These are phyloP conservation scores for Ictidomys tridecemlineatus DNA, from an alignment of 2,113 vertebrate species.

Conservation along the genomic window DNA sequence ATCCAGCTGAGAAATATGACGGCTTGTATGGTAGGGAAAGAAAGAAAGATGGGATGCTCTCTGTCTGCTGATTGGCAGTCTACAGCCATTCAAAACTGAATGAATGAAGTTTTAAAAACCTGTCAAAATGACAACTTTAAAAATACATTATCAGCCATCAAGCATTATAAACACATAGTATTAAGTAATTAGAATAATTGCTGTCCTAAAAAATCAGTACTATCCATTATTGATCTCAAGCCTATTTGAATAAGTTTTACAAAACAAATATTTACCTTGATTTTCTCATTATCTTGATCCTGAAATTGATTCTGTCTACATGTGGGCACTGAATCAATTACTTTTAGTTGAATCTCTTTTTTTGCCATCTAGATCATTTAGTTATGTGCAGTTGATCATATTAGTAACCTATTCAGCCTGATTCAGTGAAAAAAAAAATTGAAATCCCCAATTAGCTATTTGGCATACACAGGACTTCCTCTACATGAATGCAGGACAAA, in stretches of 20 bases:
- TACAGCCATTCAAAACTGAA: not conserved
- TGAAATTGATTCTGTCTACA: slow-evolving; percentile 59
- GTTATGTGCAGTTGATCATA: not conserved
- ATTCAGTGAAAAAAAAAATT: slow-evolving; percentile 28
- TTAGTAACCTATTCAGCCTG: not conserved
- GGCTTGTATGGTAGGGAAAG: not conserved
- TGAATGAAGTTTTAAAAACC: not conserved
- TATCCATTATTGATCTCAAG: slow-evolving; percentile 3
- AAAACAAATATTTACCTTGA: slow-evolving; percentile 8
- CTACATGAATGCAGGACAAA: not conserved
- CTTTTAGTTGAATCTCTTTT: slow-evolving; percentile 6
- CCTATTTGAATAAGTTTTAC: slow-evolving; percentile 32
- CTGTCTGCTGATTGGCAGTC: not conserved
- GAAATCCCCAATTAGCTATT: slow-evolving; percentile 41
- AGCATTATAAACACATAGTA: not conserved
- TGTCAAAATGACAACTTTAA: not conserved
- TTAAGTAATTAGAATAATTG: slow-evolving; percentile 6
- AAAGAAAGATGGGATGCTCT: not conserved
- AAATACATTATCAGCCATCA: not conserved
- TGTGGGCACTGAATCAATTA: slow-evolving; percentile 34
- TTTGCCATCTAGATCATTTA: slow-evolving; percentile 36
- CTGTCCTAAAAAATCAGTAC: slow-evolving; percentile 1
- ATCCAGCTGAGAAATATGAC: not conserved
- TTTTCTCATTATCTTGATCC: slow-evolving; percentile 54
- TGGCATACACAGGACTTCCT: not conserved